phyloP scores from a whole-genome alignment of 2,888 invertebrate genomes.

The Erpobdella octoculata region DNA sequence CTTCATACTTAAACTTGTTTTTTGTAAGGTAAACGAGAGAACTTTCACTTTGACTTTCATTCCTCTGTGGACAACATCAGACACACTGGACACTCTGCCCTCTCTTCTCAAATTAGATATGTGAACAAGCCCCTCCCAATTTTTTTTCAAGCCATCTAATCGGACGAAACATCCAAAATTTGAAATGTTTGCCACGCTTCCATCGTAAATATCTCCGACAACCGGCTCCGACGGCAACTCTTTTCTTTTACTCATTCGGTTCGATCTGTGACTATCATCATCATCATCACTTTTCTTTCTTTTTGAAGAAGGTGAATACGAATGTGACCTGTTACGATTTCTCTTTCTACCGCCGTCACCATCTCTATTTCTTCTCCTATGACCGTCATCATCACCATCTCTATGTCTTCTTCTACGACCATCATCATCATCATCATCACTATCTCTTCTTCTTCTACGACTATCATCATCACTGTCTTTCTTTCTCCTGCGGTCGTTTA shows the following conservation, averaged over 20 bases:
- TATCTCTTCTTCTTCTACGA: constrained; percentile 1
- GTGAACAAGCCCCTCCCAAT: constrained; percentile 90
- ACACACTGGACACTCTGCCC: constrained; percentile 84
- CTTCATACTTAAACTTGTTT: constrained; percentile 36
- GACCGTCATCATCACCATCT: background rate
- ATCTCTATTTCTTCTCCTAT: constrained; percentile 5
- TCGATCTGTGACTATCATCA: constrained; percentile 33
- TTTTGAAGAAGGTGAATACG: background rate
- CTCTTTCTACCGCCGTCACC: background rate
- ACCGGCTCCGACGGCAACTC: constrained; percentile 54
- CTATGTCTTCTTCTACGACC: background rate
- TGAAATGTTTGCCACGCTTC: constrained; percentile 87
- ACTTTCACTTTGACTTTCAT: constrained; percentile 75
- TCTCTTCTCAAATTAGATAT: constrained; percentile 87
- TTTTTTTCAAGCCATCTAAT: constrained; percentile 76
- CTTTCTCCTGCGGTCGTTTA: background rate
- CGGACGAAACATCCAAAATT: constrained; percentile 98
- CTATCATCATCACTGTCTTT: constrained; percentile 10
- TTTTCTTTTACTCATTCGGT: constrained; percentile 28
- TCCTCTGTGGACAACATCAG: constrained; percentile 82
- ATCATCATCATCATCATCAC: constrained; percentile 5
- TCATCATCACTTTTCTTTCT: background rate
- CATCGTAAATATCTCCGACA: constrained; percentile 69
- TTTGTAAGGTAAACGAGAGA: constrained; percentile 73
- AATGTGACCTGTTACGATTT: background rate